Percentiles rank a stretch among this genome's conserved stretches.
These are phyloP conservation scores for Paraplagusia blochii DNA, from an alignment of 2,113 vertebrate species.

Conservation along the genomic window DNA sequence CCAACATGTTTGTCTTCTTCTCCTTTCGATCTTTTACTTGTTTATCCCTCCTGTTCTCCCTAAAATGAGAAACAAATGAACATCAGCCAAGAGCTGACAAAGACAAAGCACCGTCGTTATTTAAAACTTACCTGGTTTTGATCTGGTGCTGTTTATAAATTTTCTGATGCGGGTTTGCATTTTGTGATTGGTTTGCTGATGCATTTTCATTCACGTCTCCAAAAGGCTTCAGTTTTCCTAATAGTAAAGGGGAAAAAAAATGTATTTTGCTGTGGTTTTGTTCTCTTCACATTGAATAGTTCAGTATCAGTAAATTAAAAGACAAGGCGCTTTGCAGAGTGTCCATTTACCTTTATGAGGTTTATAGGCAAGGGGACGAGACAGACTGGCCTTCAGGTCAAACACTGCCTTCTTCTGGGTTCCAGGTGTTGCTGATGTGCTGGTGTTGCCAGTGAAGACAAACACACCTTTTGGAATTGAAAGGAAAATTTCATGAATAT, in stretches of 20 bases:
- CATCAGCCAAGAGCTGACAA: not conserved
- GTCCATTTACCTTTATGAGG: constrained; percentile 78
- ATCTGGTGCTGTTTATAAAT: constrained; percentile 85
- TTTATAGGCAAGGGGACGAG: constrained; percentile 86
- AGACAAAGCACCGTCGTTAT: not conserved
- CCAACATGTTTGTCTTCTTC: constrained; percentile 80
- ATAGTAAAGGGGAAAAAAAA: not conserved
- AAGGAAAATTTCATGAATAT: not conserved
- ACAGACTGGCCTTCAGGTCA: constrained; percentile 91
- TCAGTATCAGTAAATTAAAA: no score
- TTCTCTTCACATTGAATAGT: no score
- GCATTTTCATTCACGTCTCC: constrained; percentile 78
- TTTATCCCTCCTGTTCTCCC: constrained; percentile 80
- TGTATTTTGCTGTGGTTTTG: no score
- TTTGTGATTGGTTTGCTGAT: constrained; percentile 54
- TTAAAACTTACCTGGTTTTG: constrained; percentile 78
- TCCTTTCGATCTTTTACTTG: constrained; percentile 77
- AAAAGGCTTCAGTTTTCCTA: constrained; percentile 90
- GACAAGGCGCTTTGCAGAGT: no score
- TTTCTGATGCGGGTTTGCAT: constrained; percentile 68
- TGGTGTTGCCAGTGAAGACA: constrained; percentile 74
- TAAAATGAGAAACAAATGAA: constrained; percentile 39
- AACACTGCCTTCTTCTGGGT: constrained; percentile 81
- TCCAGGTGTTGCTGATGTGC: constrained; percentile 64
- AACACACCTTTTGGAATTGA: constrained; percentile 71